phyloP scores from a whole-genome alignment of 1,140 invertebrate genomes.

The Aricia agestis region DNA sequence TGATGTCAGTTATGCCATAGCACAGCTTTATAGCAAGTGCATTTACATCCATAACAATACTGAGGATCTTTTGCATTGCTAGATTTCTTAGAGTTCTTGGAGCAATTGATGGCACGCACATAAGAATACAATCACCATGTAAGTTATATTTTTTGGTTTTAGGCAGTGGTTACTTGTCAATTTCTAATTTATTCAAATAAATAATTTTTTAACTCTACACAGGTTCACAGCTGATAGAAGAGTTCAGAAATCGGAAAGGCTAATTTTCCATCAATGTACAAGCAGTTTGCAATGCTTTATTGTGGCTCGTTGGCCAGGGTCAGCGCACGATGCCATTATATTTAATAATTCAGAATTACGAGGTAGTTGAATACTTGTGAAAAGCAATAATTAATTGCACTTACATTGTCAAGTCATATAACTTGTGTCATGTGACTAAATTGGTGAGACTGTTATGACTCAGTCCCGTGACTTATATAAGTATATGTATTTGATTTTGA shows the following conservation, averaged over 20 bases:
- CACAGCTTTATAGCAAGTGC: conserved; percentile 25
- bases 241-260: conserved; percentile 58
- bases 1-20: conserved; percentile 26
- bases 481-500: no score
- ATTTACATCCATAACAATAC: background rate
- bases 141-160: background rate
- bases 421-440: no score
- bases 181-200: no score
- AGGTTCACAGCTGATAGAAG: conserved; percentile 46
- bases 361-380: conserved; percentile 12
- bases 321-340: conserved; percentile 34
- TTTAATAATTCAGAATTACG: conserved; percentile 27
- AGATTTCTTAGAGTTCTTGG: conserved; percentile 41
- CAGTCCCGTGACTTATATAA: no score
- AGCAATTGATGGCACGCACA: conserved; percentile 59
- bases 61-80: conserved; percentile 27
- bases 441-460: no score
- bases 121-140: conserved; percentile 46
- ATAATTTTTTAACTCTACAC: conserved; percentile 17
- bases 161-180: background rate
- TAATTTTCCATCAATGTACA: conserved; percentile 66
- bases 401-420: no score
- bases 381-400: no score
- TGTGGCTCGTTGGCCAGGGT: conserved; percentile 33
- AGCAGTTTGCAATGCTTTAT: conserved; percentile 45